Base-by-base conservation (phyloP, 2,888 invertebrate genomes). In the Rotaria macrura region DNA sequence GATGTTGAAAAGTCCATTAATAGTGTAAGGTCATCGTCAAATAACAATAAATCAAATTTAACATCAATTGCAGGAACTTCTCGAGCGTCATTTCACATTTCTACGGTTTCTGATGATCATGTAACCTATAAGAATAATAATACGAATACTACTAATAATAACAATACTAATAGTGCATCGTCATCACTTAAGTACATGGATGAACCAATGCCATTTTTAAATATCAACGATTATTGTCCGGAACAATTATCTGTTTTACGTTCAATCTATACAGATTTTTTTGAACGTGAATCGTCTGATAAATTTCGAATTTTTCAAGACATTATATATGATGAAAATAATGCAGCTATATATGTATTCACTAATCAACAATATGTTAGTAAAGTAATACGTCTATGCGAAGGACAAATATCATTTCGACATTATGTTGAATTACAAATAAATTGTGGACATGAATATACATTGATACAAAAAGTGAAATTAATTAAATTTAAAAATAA, bases 221-320 rank as follows among this genome's bases (percentile, higher is more conserved):
- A 79, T 43, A 79, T 79, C 17, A 79, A 79, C 43, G 79, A 79
- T 79, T 79, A 79, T 79, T 79, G 79, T 43, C 79, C 40, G 1
- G 79, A 79, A 43, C 40, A 40, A 43, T 79, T 79, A 25, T 79
- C 79, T 25, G 79, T 79, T 79, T 12, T 79, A 43, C 79, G 79
- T n/a, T 43, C 79, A 43, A 79, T 79, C 4, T 79, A 79, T 79
- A 79, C 40, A 20, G 79, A 79, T 79, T 79, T 79, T 79, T 79
- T 79, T 43, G 79, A 79, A 79, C 79, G n/a, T n/a, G 79, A 79
- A 79, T 79, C 79, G 14, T 43, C 79, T 0, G 79, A 79, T n/a
- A 79, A 79, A 79, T 79, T 79, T 79, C 79, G 79, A 79, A 2
- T 79, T 5, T 79, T 79, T 79, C 79, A 79, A 79, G 79, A 79